A percentile compares a stretch with the other conserved stretches of the same genome.
These are phyloP conservation scores for Euplexia lucipara DNA, from an alignment of 2,888 invertebrate genomes.

Conservation along the genomic window DNA sequence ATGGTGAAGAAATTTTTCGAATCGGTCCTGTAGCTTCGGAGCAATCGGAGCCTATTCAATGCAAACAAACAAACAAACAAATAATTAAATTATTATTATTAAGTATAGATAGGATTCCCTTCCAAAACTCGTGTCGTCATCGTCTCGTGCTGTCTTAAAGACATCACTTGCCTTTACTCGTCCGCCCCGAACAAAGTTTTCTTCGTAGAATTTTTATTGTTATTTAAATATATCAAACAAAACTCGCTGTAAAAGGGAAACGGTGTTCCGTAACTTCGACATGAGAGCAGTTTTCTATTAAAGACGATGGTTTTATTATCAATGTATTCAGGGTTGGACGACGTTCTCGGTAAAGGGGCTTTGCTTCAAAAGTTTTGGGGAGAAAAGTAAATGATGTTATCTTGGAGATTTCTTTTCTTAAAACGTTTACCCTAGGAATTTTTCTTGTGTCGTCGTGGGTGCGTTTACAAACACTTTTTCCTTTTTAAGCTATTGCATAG, in stretches of 20 bases:
- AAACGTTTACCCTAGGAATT: too few relatives aligned
- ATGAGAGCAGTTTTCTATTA: constrained; percentile 62
- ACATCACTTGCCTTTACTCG: constrained; percentile 23
- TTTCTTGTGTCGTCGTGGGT: too few relatives aligned
- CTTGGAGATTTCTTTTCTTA: too few relatives aligned
- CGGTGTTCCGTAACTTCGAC: constrained; percentile 65
- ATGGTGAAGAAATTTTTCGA: too few relatives aligned
- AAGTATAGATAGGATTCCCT: too few relatives aligned
- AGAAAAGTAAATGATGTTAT: constrained; percentile 11
- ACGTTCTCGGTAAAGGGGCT: neutral
- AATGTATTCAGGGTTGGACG: constrained; percentile 50
- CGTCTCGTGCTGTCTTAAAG: constrained; percentile 23
- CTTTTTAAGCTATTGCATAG: too few relatives aligned
- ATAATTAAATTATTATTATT: too few relatives aligned
- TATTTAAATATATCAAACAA: constrained; percentile 71
- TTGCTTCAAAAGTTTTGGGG: neutral
- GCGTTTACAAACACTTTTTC: too few relatives aligned
- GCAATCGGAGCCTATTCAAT: too few relatives aligned
- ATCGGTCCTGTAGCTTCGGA: too few relatives aligned
- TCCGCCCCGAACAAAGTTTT: constrained; percentile 52
- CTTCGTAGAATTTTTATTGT: constrained; percentile 67
- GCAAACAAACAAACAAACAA: too few relatives aligned
- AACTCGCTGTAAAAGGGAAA: constrained; percentile 70
- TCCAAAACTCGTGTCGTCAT: constrained; percentile 47
- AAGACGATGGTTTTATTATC: constrained; percentile 62